Evolutionary conservation across 2,113 vertebrate species (phyloP).

Genomic region (Etheostoma spectabile): DNA sequence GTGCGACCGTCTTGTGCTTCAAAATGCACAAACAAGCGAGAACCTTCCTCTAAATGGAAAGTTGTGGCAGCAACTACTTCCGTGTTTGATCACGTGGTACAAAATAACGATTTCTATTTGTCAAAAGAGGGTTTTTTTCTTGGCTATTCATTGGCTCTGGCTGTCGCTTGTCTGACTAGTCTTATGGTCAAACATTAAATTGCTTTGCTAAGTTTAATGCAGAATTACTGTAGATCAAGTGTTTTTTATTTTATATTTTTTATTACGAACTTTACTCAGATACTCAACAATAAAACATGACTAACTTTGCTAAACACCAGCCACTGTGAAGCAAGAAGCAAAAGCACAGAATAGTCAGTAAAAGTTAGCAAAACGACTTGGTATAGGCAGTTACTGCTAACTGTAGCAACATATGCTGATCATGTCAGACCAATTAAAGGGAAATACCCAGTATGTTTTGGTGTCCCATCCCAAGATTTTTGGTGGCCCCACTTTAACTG

Average conservation of each 20-base stretch:
- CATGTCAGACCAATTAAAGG: no score
- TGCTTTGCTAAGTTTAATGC: background rate
- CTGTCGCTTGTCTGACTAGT: background rate
- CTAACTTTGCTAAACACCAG: background rate
- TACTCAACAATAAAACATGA: background rate
- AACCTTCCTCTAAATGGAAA: background rate
- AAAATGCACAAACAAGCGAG: background rate
- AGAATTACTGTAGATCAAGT: background rate
- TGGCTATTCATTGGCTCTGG: no score
- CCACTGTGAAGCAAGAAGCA: background rate
- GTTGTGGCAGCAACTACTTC: constrained; percentile 49
- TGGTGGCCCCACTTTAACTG: background rate
- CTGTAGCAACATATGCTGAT: no score
- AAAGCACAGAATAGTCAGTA: no score
- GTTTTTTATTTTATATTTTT: no score
- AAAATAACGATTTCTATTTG: constrained; percentile 47
- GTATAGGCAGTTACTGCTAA: no score
- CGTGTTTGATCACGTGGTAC: constrained; percentile 75
- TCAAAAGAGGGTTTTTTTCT: background rate
- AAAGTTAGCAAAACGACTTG: no score
- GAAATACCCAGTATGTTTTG: no score
- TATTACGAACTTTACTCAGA: background rate
- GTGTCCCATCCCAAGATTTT: no score
- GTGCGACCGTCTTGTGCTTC: background rate
- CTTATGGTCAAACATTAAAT: background rate